Percentiles rank a stretch among this genome's conserved stretches.
Conservation (phyloP, 2,113 vertebrate genomes). For the Tricholaema leucomelas region DNA sequence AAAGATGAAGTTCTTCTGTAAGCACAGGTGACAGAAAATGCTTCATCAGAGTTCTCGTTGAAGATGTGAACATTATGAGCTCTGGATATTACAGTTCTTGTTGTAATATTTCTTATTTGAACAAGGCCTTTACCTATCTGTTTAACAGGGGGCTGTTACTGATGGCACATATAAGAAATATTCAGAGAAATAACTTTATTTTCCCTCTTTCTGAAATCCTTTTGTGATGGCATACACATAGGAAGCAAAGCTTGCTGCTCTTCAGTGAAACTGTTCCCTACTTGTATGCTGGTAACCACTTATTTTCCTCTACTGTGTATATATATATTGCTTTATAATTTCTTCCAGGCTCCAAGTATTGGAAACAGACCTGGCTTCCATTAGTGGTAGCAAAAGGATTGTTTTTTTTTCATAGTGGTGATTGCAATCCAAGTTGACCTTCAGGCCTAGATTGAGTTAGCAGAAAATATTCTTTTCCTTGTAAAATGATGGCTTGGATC, state of each 20-base stretch:
- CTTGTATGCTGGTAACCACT: background rate
- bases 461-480: background rate
- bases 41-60: background rate
- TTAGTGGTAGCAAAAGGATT: background rate
- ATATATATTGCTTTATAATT: background rate
- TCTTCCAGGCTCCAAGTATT: background rate
- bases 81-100: background rate
- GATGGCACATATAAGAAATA: background rate
- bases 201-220: background rate
- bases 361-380: background rate
- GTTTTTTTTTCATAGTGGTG: background rate
- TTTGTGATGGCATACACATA: background rate
- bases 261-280: background rate
- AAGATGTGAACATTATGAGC: background rate
- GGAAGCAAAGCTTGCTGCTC: background rate
- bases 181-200: background rate
- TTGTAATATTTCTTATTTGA: background rate
- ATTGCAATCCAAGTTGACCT: background rate
- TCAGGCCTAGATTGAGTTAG: background rate
- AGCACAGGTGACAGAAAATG: background rate
- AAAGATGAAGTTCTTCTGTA: too few species aligned
- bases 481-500: background rate
- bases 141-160: background rate
- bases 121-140: background rate
- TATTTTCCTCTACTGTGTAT: background rate